Conservation (phyloP, 2,888 invertebrate species). For the Leistus spinibarbis region DNA sequence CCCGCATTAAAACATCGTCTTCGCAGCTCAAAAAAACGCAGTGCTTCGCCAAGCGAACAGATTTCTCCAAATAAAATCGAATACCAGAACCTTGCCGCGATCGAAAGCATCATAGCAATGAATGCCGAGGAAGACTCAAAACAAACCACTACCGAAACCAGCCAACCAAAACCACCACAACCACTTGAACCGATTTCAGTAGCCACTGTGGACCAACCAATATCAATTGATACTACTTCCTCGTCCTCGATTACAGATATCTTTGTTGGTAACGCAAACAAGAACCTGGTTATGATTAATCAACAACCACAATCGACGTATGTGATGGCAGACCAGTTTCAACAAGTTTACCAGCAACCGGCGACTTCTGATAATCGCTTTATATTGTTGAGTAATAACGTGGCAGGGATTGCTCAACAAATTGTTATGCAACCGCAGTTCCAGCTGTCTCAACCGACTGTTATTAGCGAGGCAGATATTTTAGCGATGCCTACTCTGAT, state of each 20-base stretch:
- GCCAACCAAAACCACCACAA: neutral
- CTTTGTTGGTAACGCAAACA: neutral
- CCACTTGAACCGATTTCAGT: neutral
- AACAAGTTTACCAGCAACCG: constrained; percentile 8
- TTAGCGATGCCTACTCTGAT: constrained; percentile 53
- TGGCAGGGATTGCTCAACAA: constrained; percentile 14
- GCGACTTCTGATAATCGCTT: constrained; percentile 7
- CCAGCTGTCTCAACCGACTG: constrained; percentile 33
- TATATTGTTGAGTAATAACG: constrained; percentile 16
- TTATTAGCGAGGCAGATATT: constrained; percentile 50
- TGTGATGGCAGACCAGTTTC: constrained; percentile 9
- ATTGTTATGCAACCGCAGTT: constrained; percentile 31
- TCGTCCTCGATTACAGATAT: neutral
- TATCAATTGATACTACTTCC: neutral
- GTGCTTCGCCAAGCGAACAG: constrained; percentile 11
- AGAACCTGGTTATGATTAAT: neutral
- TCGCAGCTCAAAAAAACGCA: constrained; percentile 26
- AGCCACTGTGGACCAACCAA: neutral
- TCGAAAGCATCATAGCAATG: constrained; percentile 27
- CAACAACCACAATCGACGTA: neutral
- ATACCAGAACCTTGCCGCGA: constrained; percentile 45
- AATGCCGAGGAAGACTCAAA: constrained; percentile 3
- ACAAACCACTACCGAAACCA: neutral
- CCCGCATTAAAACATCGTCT: constrained; percentile 13
- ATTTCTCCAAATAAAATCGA: constrained; percentile 40